A percentile compares a stretch with the other conserved stretches of the same genome.
Evolutionary conservation across 2,888 invertebrate species (phyloP).

Genomic region (Drosophila testacea): DNA sequence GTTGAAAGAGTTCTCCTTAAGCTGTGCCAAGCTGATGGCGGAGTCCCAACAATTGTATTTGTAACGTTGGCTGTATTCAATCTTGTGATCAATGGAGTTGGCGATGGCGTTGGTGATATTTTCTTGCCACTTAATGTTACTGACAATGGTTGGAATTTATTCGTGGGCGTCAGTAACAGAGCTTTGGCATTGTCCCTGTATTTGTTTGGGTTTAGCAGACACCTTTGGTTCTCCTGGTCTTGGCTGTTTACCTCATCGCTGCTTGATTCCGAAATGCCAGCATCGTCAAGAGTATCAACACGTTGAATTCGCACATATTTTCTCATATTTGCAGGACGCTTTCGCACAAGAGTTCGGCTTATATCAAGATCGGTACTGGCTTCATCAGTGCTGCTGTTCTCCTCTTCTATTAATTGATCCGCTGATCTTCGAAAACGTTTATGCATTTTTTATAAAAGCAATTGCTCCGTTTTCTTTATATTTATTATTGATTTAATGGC

Average conservation of each 20-base stretch:
- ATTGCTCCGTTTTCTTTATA: not conserved
- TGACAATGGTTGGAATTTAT: conserved; percentile 35
- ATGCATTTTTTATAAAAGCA: conserved; percentile 25
- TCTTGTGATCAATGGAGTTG: not conserved
- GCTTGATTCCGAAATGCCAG: conserved; percentile 39
- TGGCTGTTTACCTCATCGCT: conserved; percentile 32
- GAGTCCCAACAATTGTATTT: not conserved
- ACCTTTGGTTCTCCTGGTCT: conserved; percentile 20
- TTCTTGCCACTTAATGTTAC: conserved; percentile 13
- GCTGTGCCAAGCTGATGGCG: conserved; percentile 17
- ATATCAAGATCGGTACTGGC: not conserved
- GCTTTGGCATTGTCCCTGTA: conserved; percentile 4
- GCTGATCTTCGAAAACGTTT: conserved; percentile 29
- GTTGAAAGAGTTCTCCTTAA: conserved; percentile 13
- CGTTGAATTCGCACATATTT: conserved; percentile 14
- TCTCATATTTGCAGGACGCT: not conserved
- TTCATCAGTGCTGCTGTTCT: conserved; percentile 34
- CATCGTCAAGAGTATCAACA: not conserved
- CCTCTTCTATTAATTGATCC: not conserved
- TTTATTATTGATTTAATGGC: conserved; percentile 4
- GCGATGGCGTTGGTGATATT: not conserved
- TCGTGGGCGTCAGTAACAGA: conserved; percentile 8
- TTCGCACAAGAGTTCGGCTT: conserved; percentile 6
- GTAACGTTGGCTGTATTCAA: not conserved
- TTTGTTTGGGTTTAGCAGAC: not conserved